Base-by-base conservation (phyloP, 2,888 invertebrate species). In the Pristionchus entomophagus region DNA sequence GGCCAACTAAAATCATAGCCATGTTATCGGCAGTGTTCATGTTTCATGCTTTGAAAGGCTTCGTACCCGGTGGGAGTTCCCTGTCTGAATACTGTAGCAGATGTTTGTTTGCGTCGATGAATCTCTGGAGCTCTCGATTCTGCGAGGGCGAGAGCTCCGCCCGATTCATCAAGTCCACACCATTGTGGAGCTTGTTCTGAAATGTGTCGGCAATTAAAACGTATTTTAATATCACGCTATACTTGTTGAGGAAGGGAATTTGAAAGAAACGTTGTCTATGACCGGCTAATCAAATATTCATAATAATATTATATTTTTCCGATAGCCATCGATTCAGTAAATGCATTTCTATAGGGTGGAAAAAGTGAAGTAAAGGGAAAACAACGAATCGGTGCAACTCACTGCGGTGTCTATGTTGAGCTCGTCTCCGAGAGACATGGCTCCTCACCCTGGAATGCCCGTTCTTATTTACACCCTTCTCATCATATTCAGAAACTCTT, bases 111-210 rank as follows among this genome's bases (percentile, higher is more conserved):
- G 84, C 87, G 77, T 91, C 90, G 84, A 91, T 91, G 86, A 88
- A 91, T 4, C 86, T 38, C 84, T 81, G 86, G 35, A 78, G 86
- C 53, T 85, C 86, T 56, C 86, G 88, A 84, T 93, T 90, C 83
- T 93, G 93, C 12, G 91, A 91, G 0, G 87, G 85, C 6, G 92
- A 92, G 12, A 93, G 86, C 77, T 93, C 92, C 49, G 91, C 90
- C 0, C 91, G 90, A 56, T 93, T 93, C 59, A 93, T 49, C 26
- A 93, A 84, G 80, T 92, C 92, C 17, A 91, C 91, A 12, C 93
- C 93, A 84, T 93, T 93, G 38, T 89, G 89, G 19, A 93, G 88
- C 88, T 92, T 93, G 82, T 90, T 91, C 91, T 92, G 85, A 80
- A 80, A 77, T 77, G 26, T n/a, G 45, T 2, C 14, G 5, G 19